Base-by-base conservation (phyloP, 1,140 invertebrate species). In the Adoxophyes honmai region DNA sequence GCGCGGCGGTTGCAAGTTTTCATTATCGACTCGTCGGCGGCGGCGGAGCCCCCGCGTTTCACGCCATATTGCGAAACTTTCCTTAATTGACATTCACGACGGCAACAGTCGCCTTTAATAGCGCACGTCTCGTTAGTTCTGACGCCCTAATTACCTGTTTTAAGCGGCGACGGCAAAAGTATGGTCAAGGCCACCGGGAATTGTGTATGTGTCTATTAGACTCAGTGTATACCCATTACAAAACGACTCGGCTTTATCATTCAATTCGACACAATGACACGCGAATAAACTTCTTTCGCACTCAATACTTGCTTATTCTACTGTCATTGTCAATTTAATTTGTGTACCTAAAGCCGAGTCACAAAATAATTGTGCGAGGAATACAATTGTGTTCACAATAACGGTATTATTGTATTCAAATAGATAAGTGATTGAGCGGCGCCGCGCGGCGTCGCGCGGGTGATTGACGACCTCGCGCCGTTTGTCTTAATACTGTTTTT, bases 11-110 rank as follows among this genome's bases (percentile, higher is more conserved):
- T 28, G 21, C 39, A 64, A 60, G 57, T 55, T 57, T 59, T 60
- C 62, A 57, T 60, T 62, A 66, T 59, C 53, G 64, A 37, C 38
- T 60, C 28, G 38, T 21, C 16, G 36, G 39, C 21, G 21, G 6
- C 21, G 21, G 11, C 13, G 35, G n/a, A n/a, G n/a, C 51, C 11
- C 53, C 36, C 48, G 56, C 21, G 21, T 28, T 28, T 48, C 56
- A 53, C 55, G 9, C 16, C 57, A 57, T 66, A 66, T 62, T 66
- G 56, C 59, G 18, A 62, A 66, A 66, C 34, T 66, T 66, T 62
- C 38, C 54, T 37, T 66, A 66, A 66, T 66, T 66, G 60, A 66
- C 64, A 62, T 66, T 62, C 59, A 55, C 53, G 34, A 38, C 63
- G 55, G 58, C 39, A 57, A 57, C 36, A 59, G 53, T 59, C 44